These are phyloP conservation scores for Acronicta psi DNA, from an alignment of 2,888 invertebrate species.

Conservation along the genomic window DNA sequence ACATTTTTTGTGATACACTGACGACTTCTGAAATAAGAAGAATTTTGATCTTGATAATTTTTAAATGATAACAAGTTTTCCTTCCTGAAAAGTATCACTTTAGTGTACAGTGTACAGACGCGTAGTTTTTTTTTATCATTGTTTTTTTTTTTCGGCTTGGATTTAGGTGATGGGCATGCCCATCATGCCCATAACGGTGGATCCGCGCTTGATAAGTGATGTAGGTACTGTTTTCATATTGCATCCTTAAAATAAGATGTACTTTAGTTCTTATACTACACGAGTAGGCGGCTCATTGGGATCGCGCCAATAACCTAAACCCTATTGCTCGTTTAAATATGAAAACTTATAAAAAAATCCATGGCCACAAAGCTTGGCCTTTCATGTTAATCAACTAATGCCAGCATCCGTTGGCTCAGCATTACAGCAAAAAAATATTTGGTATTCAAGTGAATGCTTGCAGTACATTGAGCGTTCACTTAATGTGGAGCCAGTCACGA, in stretches of 20 bases:
- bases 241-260: neutral
- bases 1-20: too few relatives aligned
- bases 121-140: too few relatives aligned
- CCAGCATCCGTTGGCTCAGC: neutral
- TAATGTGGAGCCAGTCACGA: slow-evolving; percentile 5
- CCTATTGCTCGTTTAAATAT: neutral
- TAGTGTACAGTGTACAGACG: too few relatives aligned
- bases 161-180: too few relatives aligned
- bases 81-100: too few relatives aligned
- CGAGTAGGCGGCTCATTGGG: neutral
- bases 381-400: slow-evolving; percentile 18
- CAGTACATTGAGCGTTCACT: slow-evolving; percentile 8
- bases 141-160: too few relatives aligned
- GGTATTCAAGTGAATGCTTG: slow-evolving; percentile 6
- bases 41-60: too few relatives aligned
- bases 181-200: too few relatives aligned
- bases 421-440: neutral
- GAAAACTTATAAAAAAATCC: neutral
- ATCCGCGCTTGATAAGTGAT: too few relatives aligned
- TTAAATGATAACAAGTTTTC: too few relatives aligned
- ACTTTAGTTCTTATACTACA: neutral
- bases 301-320: neutral
- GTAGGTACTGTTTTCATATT: neutral
- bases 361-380: neutral
- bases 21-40: too few relatives aligned